Conservation (phyloP, 1,140 invertebrate species). For the Wasmannia auropunctata region DNA sequence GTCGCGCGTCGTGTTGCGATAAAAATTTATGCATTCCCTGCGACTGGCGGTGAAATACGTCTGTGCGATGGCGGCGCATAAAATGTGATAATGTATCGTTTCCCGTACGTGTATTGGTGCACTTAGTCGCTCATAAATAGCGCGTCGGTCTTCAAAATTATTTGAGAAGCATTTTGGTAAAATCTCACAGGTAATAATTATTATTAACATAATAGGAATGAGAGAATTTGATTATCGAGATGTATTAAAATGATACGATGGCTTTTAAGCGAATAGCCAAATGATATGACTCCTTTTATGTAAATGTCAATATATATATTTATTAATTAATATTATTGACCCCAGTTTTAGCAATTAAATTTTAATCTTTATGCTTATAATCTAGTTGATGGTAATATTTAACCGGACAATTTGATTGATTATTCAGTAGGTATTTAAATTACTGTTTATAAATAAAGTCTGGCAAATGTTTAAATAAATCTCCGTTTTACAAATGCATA, state of each 20-base stretch:
- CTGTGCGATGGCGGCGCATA: background rate
- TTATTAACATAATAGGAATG: background rate
- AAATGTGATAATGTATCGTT: slow-evolving; percentile 33
- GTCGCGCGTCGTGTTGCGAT: slow-evolving; percentile 53
- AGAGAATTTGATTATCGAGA: background rate
- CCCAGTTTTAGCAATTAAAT: slow-evolving; percentile 17
- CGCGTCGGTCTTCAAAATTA: background rate
- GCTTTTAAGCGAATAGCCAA: background rate
- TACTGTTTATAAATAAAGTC: slow-evolving; percentile 38
- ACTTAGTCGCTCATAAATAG: background rate
- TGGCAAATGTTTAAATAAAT: slow-evolving; percentile 44
- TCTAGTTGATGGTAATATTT: slow-evolving; percentile 18
- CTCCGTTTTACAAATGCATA: background rate
- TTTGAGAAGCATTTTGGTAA: background rate
- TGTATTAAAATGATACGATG: background rate
- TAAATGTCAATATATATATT: slow-evolving; percentile 9
- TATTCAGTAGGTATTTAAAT: slow-evolving; percentile 30
- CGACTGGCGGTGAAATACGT: slow-evolving; percentile 26
- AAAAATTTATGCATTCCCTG: slow-evolving; percentile 59
- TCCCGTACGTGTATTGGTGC: background rate
- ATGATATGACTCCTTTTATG: background rate
- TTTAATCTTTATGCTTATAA: slow-evolving; percentile 3
- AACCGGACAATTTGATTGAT: slow-evolving; percentile 16
- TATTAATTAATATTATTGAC: slow-evolving; percentile 38
- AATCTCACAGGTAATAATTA: background rate